A percentile compares a stretch with the other conserved stretches of the same genome.
Evolutionary conservation across 1,140 invertebrate species (phyloP).

Genomic region (Pseudomyrmex cubaensis): DNA sequence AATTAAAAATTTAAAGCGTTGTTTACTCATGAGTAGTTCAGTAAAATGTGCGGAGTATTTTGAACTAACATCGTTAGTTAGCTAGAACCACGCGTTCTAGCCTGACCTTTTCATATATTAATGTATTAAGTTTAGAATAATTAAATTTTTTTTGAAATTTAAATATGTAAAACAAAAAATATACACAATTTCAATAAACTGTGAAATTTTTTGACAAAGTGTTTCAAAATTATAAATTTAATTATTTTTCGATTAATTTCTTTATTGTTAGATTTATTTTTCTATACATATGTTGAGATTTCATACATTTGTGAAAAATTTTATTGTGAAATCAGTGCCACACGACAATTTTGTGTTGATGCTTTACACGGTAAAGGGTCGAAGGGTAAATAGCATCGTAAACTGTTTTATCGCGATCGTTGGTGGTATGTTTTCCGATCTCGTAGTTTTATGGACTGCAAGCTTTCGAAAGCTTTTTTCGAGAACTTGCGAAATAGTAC

Average conservation of each 20-base stretch:
- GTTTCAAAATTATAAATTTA: too few relatives aligned
- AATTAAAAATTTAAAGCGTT: too few relatives aligned
- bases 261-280: conserved; percentile 28
- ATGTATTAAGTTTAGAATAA: too few relatives aligned
- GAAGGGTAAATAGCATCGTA: conserved; percentile 63
- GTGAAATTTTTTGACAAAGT: too few relatives aligned
- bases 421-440: conserved; percentile 58
- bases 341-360: conserved; percentile 55
- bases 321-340: conserved; percentile 62
- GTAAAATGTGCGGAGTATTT: too few relatives aligned
- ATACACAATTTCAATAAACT: too few relatives aligned
- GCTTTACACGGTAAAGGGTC: conserved; percentile 18
- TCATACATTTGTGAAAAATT: conserved; percentile 33
- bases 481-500: neutral
- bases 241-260: neutral
- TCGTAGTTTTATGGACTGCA: conserved; percentile 40
- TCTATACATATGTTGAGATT: conserved; percentile 5
- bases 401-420: conserved; percentile 72
- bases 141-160: too few relatives aligned
- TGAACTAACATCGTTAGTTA: too few relatives aligned
- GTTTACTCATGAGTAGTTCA: too few relatives aligned
- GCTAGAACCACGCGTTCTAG: too few relatives aligned
- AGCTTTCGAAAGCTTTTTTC: neutral
- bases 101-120: too few relatives aligned
- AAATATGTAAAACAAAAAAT: too few relatives aligned